These are phyloP conservation scores for Leptothorax acervorum DNA, from an alignment of 2,888 invertebrate species.

Conservation along the genomic window DNA sequence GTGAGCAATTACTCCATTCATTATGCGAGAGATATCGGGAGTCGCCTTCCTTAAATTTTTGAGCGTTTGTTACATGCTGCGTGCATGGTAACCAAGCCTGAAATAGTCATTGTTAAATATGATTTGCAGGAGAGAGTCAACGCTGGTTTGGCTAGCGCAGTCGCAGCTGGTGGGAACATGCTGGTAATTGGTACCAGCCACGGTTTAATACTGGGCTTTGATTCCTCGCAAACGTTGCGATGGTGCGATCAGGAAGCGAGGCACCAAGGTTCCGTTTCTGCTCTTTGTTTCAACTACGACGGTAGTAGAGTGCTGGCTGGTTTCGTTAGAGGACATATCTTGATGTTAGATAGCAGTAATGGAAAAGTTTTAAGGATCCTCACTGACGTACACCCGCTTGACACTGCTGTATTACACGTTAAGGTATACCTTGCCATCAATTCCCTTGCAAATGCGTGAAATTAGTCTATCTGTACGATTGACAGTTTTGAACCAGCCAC, in stretches of 20 bases:
- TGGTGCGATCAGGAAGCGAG: constrained; percentile 94
- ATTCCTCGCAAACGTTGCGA: constrained; percentile 94
- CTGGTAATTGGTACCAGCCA: constrained; percentile 98
- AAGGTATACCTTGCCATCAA: constrained; percentile 84
- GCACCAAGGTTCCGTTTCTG: constrained; percentile 93
- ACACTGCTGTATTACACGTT: constrained; percentile 92
- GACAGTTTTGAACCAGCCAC: constrained; percentile 25
- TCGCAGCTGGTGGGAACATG: constrained; percentile 91
- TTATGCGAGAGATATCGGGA: not conserved
- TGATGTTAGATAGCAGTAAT: constrained; percentile 94
- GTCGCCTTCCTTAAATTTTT: not conserved
- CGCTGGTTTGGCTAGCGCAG: constrained; percentile 95
- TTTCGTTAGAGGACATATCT: constrained; percentile 92
- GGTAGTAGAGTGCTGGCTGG: constrained; percentile 94
- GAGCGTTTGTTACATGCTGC: constrained; percentile 35
- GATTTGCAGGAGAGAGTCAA: constrained; percentile 92
- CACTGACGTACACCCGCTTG: constrained; percentile 93
- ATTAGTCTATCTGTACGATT: not conserved
- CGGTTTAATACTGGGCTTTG: constrained; percentile 95
- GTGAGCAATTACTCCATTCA: constrained; percentile 86
- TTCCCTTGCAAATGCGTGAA: not conserved
- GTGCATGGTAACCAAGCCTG: constrained; percentile 10
- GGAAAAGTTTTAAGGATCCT: constrained; percentile 92
- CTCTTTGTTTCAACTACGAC: constrained; percentile 95
- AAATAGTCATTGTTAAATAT: not conserved